Evolutionary conservation across 1,140 invertebrate species (phyloP), one percentile per base, ranked within the genome.

Genomic region (Drosophila neocordata): DNA sequence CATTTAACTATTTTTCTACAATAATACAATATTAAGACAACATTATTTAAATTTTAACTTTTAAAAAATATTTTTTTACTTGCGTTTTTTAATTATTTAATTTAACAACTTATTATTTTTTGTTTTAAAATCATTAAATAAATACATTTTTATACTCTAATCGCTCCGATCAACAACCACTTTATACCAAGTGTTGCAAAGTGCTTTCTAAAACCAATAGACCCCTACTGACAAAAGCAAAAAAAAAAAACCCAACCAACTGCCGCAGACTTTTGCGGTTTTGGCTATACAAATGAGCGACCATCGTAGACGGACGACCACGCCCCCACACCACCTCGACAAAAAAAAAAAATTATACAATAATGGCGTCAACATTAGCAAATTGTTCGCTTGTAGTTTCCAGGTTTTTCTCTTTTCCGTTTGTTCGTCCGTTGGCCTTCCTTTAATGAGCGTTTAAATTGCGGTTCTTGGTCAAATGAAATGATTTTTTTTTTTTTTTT

Each of bases 291-390:
- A 85, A 85, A 85, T 85, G 82, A 85, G 83, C 82, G 63, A 35
- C 65, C 73, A 72, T 58, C 48, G 69, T 64, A 18, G 61, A 38
- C 53, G 15, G 24, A 51, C 48, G 31, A 51, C 48, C 37, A 61
- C 63, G 52, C 65, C 57, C 55, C 38, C 83, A 68, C 79, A 34
- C 24, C n/a, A 34, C 73, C 27, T 31, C 27, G 3, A 31, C 77
- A 35, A 37, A 62, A 37, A 51, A 73, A 64, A 58, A 85, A 80
- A 87, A 82, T 87, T 87, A 88, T 88, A 87, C 62, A 87, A 88
- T 79, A 88, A 88, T 82, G 79, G 83, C 84, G 83, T 88, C 76
- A 88, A 88, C 83, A 88, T 88, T 88, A 88, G 83, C 83, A 88
- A 88, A 88, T 89, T 88, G 84, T 89, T 61, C 48, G 64, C 69